A percentile compares a stretch with the other conserved stretches of the same genome.
phyloP scores from a whole-genome alignment of 2,113 vertebrate species.

The Diphyllodes magnificus region DNA sequence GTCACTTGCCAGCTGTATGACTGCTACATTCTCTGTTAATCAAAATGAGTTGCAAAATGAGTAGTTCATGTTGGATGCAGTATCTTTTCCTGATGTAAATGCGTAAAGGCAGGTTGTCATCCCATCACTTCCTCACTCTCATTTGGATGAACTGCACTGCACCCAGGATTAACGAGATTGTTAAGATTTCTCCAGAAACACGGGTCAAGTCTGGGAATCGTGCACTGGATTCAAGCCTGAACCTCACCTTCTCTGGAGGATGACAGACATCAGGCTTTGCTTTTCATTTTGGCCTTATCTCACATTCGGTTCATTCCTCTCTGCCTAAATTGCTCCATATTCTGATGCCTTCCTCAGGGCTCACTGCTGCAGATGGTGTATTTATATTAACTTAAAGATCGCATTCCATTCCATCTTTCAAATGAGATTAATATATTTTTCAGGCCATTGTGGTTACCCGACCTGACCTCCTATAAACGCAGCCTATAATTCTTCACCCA shows the following conservation, averaged over 20 bases:
- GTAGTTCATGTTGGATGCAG: neutral
- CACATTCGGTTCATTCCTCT: neutral
- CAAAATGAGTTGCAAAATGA: neutral
- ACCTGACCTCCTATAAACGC: conserved; percentile 50
- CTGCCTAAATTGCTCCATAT: conserved; percentile 25
- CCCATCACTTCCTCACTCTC: neutral
- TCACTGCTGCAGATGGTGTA: conserved; percentile 48
- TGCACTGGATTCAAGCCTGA: neutral
- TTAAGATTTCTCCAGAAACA: conserved; percentile 25
- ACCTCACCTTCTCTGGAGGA: neutral
- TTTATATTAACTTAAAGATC: conserved; percentile 57
- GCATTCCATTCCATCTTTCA: conserved; percentile 59
- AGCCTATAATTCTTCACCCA: conserved; percentile 40
- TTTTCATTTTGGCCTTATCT: conserved; percentile 12
- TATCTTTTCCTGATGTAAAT: conserved; percentile 7
- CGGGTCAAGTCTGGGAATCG: neutral
- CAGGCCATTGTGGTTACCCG: conserved; percentile 44
- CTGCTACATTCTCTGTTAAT: neutral
- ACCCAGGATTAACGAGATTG: neutral
- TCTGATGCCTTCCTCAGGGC: conserved; percentile 27
- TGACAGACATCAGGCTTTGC: neutral
- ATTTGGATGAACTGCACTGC: neutral
- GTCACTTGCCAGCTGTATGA: conserved; percentile 37
- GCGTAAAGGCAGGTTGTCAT: neutral
- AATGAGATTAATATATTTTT: conserved; percentile 66